Conservation (phyloP, 2,113 vertebrate species). For the Poecile atricapillus region DNA sequence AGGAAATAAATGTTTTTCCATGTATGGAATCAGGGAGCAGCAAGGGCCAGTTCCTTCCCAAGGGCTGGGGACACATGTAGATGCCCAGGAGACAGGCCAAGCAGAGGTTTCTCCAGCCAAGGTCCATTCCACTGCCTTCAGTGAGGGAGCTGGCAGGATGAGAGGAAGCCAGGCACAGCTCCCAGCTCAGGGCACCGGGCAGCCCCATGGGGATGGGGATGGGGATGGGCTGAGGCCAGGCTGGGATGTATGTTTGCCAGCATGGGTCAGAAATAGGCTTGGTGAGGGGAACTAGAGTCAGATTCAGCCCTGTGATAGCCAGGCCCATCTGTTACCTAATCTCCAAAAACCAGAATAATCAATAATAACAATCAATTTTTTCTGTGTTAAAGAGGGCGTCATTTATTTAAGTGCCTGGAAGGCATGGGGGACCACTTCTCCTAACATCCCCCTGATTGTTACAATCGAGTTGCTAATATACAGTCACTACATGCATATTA, state of each 20-base stretch:
- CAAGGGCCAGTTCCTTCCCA: not conserved
- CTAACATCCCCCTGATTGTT: not conserved
- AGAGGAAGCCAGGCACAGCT: not conserved
- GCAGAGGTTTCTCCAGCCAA: not conserved
- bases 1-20: not conserved
- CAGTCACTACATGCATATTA: not conserved
- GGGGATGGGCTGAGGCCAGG: not conserved
- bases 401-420: not conserved
- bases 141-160: not conserved
- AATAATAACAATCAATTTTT: too few species aligned
- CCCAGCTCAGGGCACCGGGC: fast-evolving
- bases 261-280: not conserved
- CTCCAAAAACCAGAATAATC: not conserved
- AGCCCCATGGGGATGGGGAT: not conserved
- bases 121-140: not conserved
- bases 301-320: not conserved
- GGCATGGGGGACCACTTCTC: not conserved
- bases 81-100: fast-evolving
- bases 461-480: not conserved
- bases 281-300: not conserved
- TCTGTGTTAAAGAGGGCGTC: not conserved
- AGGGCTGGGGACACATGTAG: not conserved
- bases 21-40: not conserved
- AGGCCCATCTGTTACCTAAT: not conserved
- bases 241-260: not conserved